A percentile compares a stretch with the other conserved stretches of the same genome.
Conservation (phyloP, 53 echinoderm and acorn worm genomes). For the Hippasteria phrygiana region DNA sequence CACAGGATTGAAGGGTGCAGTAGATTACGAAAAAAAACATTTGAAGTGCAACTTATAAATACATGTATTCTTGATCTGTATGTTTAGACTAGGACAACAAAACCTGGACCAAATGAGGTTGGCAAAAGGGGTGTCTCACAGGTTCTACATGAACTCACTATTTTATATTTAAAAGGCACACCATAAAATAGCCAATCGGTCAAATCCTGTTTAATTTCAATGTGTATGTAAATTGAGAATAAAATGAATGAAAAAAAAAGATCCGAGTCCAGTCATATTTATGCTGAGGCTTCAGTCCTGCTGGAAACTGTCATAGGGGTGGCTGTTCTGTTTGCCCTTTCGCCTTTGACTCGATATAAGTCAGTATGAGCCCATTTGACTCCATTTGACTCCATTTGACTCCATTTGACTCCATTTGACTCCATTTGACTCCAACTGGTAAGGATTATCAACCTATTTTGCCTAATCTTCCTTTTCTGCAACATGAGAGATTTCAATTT, state of each 20-base stretch:
- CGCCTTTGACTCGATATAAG: background rate
- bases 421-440: no score
- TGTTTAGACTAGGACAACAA: constrained; percentile 18
- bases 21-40: constrained; percentile 25
- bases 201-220: constrained; percentile 20
- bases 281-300: no score
- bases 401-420: no score
- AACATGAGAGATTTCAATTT: no score
- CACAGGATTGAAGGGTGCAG: background rate
- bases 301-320: no score
- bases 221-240: constrained; percentile 46
- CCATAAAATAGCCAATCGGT: background rate
- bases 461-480: no score
- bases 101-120: constrained; percentile 58
- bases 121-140: background rate
- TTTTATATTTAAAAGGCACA: background rate
- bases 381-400: no score
- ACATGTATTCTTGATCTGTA: constrained; percentile 42
- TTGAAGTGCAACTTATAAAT: constrained; percentile 44
- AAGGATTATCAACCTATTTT: no score
- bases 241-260: constrained; percentile 28
- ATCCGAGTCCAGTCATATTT: constrained; percentile 30
- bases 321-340: background rate
- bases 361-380: no score
- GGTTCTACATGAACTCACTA: background rate